Evolutionary conservation across 2,113 vertebrate species (phyloP).

Genomic region (Eurypyga helias): DNA sequence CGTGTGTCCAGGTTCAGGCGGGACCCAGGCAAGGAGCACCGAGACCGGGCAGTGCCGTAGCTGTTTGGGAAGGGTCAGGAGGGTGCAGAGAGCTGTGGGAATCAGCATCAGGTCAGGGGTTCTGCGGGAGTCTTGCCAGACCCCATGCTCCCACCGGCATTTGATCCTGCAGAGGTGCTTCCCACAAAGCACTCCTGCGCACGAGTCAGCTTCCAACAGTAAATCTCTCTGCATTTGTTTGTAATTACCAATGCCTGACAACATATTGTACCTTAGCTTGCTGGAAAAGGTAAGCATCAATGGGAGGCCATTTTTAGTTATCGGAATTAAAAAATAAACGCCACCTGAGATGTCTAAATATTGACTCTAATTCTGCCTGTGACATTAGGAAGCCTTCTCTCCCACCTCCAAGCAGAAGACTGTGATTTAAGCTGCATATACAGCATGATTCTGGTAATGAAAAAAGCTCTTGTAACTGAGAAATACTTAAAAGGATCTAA

Average conservation of each 20-base stretch:
- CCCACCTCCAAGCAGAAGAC: not conserved
- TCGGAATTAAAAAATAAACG: not conserved
- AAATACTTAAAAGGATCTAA: not conserved
- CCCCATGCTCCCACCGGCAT: fast-evolving
- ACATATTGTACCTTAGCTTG: fast-evolving
- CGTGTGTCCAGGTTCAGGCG: fast-evolving
- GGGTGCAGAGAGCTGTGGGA: not conserved
- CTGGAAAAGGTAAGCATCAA: not conserved
- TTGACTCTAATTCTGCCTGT: not conserved
- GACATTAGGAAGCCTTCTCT: not conserved
- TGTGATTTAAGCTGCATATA: not conserved
- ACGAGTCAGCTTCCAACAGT: fast-evolving
- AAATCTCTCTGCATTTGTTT: not conserved
- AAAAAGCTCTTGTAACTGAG: not conserved
- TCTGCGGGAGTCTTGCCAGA: fast-evolving
- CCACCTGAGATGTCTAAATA: not conserved
- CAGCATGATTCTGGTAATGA: not conserved
- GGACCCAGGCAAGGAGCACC: fast-evolving
- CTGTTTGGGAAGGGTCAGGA: fast-evolving
- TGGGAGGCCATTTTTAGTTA: not conserved
- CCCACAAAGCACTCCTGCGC: not conserved
- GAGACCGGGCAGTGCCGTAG: fast-evolving
- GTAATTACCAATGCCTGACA: not conserved
- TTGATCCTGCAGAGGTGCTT: too few relatives aligned
- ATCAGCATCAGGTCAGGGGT: fast-evolving